Evolutionary conservation across 2,888 invertebrate genomes (phyloP).

Genomic region (Hybos culiciformis): DNA sequence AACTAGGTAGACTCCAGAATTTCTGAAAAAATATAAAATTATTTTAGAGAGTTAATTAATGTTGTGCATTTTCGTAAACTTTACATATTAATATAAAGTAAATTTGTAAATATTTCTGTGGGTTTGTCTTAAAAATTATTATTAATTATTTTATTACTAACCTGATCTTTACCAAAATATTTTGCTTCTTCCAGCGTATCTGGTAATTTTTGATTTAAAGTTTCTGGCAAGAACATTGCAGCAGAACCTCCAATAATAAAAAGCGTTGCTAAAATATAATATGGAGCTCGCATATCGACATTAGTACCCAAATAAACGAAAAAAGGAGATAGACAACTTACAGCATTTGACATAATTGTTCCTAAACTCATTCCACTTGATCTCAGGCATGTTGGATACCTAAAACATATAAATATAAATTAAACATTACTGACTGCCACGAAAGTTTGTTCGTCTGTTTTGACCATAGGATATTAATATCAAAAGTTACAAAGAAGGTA

Average conservation of each 20-base stretch:
- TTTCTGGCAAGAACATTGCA: conserved; percentile 46
- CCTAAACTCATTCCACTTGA: conserved; percentile 50
- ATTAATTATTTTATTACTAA: conserved; percentile 26
- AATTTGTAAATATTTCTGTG: no score
- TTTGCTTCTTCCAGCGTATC: conserved; percentile 49
- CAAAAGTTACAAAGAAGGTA: no score
- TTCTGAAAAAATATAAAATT: conserved; percentile 23
- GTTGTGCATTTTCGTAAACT: no score
- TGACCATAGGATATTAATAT: no score
- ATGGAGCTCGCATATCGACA: conserved; percentile 35
- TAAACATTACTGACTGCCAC: no score
- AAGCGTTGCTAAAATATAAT: conserved; percentile 33
- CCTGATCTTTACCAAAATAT: conserved; percentile 40
- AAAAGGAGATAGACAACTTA: conserved; percentile 45
- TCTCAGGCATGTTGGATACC: conserved; percentile 49
- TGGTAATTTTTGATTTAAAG: conserved; percentile 46
- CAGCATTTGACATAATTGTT: conserved; percentile 40
- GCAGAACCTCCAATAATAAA: conserved; percentile 37
- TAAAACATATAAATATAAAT: no score
- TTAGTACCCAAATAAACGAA: conserved; percentile 42
- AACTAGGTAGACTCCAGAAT: conserved; percentile 36
- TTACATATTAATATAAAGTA: no score
- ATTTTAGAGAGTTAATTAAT: no score
- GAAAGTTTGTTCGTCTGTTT: no score
- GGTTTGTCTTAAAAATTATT: no score